Evolutionary conservation across 2,113 vertebrate species (phyloP), one percentile per base, ranked within the genome.

Genomic region (Synodontis membranacea): DNA sequence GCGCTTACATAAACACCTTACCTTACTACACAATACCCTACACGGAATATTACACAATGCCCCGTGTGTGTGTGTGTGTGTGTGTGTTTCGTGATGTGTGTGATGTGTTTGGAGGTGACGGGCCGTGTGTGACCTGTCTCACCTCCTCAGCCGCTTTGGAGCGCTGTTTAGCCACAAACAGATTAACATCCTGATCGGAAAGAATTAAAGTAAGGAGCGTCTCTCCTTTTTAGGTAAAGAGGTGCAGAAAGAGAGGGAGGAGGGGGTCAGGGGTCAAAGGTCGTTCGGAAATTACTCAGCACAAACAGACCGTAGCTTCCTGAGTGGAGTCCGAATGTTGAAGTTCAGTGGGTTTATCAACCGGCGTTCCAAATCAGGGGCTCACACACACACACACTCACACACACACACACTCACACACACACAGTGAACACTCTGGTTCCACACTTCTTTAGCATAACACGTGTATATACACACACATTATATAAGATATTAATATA

Each of bases 101-200:
- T 70, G 62, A 44, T 75, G 72, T 76, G 68, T 34, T 9, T 11
- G 17, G 64, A 68, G 64, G 14, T 90, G 92, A 93, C 89, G 89
- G 84, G 91, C 86, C 89, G 80, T 39, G 52, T 5, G 64, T 91
- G 90, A 92, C 90, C 92, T 90, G 88, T 88, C 88, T 84, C 80
- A 91, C 91, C 62, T 60, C 44, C 58, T 0, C 21, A 86, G 83
- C 91, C 85, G 19, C 90, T 88, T 88, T 90, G 85, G 39, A 88
- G 90, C 88, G 7, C 84, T 95, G 93, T 95, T 95, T 94, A 89
- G 90, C 94, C 94, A 94, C 94, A 95, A 95, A 95, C 94, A 94
- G 92, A 93, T 93, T 94, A 95, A 94, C 90, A 88, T 91, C 91
- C 92, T 84, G 91, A 90, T 91, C 91, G 88, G 93, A 91, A 92